Percentiles rank a stretch among this genome's conserved stretches.
Evolutionary conservation across 2,113 vertebrate species (phyloP).

Genomic region (Turnix velox): DNA sequence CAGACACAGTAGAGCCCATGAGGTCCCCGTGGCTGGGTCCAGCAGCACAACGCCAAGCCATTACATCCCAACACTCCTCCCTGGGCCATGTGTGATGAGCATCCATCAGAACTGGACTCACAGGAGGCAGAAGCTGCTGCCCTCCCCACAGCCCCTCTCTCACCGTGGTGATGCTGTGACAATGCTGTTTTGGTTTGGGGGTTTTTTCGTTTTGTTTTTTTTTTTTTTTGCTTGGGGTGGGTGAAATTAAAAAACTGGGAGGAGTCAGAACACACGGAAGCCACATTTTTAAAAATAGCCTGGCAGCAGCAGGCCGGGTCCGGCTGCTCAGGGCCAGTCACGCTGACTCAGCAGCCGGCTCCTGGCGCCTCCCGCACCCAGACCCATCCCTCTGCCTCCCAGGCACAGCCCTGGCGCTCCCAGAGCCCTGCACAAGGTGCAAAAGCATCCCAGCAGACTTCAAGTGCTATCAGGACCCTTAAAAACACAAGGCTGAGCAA

Average conservation of each 20-base stretch:
- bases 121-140: neutral
- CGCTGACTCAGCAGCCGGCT: slow-evolving; percentile 74
- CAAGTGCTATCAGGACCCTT: neutral
- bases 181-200: neutral
- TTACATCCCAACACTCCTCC: neutral
- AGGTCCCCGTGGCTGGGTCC: neutral
- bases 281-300: slow-evolving; percentile 73
- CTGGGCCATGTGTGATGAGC: fast-evolving
- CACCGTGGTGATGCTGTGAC: neutral
- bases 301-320: slow-evolving; percentile 48
- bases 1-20: fast-evolving
- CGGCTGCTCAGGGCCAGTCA: slow-evolving; percentile 69
- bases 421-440: neutral
- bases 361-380: neutral
- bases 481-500: fast-evolving
- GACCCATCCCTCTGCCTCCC: neutral
- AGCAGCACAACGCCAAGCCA: fast-evolving
- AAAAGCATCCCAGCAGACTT: neutral
- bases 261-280: slow-evolving; percentile 65
- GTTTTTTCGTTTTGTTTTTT: neutral
- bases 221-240: neutral
- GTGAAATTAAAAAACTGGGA: slow-evolving; percentile 39
- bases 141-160: neutral
- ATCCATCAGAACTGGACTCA: neutral
- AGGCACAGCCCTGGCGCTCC: neutral